Evolutionary conservation across 1,140 invertebrate genomes (phyloP).

Genomic region (Steinernema khuongi): DNA sequence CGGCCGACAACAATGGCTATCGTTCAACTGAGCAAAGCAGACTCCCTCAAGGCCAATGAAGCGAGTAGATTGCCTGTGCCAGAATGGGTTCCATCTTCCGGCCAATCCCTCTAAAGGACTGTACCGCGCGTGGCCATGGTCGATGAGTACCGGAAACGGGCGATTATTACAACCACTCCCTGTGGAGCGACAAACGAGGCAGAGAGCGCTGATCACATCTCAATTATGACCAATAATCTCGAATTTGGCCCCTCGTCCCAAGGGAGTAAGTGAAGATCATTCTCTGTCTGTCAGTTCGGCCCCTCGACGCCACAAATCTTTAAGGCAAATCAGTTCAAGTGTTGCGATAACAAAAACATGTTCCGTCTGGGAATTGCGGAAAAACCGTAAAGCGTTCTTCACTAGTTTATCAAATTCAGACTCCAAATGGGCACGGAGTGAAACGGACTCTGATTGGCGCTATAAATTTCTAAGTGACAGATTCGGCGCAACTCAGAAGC

Average conservation of each 20-base stretch:
- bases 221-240: conserved; percentile 4
- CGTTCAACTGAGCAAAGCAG: neutral
- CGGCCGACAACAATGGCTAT: neutral
- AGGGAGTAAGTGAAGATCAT: neutral
- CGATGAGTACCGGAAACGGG: neutral
- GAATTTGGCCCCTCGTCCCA: neutral
- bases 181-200: too few species aligned
- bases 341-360: conserved; percentile 14
- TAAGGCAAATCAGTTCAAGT: conserved; percentile 9
- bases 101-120: neutral
- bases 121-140: neutral
- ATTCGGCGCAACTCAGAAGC: neutral
- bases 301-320: neutral
- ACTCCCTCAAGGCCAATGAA: neutral
- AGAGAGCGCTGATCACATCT: neutral
- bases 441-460: neutral
- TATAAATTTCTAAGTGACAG: conserved; percentile 8
- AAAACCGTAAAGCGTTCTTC: neutral
- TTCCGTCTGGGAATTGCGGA: neutral
- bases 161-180: too few species aligned
- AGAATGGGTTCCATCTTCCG: neutral
- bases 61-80: neutral
- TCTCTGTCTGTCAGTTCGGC: neutral
- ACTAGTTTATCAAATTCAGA: neutral
- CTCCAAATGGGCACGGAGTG: neutral